phyloP scores from a whole-genome alignment of 2,113 vertebrate genomes.

The Siniperca knerii region DNA sequence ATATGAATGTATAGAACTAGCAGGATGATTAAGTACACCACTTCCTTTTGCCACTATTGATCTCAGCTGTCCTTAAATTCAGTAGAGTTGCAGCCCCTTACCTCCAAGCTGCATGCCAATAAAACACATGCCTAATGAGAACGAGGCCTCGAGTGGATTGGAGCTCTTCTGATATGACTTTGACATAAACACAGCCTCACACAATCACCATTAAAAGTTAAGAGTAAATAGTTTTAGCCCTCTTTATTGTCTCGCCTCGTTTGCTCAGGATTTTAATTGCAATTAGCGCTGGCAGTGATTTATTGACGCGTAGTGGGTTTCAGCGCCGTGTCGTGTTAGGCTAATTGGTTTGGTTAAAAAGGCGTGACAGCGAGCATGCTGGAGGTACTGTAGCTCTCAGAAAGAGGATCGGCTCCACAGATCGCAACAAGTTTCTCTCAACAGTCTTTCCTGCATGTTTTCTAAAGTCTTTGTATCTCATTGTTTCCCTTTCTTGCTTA shows the following conservation, averaged over 20 bases:
- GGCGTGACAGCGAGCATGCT: conserved; percentile 70
- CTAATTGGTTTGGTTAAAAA: conserved; percentile 85
- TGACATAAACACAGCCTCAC: conserved; percentile 59
- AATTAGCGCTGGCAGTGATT: conserved; percentile 81
- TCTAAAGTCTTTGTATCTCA: neutral
- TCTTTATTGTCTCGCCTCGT: conserved; percentile 77
- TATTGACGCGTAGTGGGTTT: conserved; percentile 72
- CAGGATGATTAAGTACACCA: neutral
- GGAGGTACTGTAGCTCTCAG: conserved; percentile 26
- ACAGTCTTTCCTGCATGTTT: neutral
- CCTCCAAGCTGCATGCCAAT: conserved; percentile 20
- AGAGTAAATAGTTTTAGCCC: conserved; percentile 68
- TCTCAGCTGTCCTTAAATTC: neutral
- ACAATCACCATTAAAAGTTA: conserved; percentile 71
- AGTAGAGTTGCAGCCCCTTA: conserved; percentile 16
- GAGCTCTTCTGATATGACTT: conserved; percentile 65
- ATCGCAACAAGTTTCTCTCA: conserved; percentile 30
- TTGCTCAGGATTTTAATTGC: conserved; percentile 81
- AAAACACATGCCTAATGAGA: conserved; percentile 49
- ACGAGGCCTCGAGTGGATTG: conserved; percentile 50
- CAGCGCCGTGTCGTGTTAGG: conserved; percentile 55
- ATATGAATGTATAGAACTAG: neutral
- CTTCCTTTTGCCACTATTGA: conserved; percentile 10
- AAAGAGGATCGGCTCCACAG: conserved; percentile 10
- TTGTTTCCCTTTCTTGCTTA: too few relatives aligned